Conservation (phyloP, 2,888 invertebrate species). For the Leptinotarsa juncta region DNA sequence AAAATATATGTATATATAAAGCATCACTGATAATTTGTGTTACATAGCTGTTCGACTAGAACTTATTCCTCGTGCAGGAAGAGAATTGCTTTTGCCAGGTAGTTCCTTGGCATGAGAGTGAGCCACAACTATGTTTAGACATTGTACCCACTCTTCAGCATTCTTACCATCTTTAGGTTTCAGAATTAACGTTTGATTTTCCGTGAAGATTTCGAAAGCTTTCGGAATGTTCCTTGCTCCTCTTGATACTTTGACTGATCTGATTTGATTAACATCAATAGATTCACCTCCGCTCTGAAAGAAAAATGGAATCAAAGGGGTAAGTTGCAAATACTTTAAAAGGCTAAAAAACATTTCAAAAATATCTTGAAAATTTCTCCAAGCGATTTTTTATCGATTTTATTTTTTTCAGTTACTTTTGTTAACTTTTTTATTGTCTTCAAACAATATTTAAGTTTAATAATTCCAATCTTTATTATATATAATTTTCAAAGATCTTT, state of each 20-base stretch:
- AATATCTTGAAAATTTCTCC: too few species aligned
- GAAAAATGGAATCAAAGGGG: background rate
- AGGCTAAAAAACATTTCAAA: too few species aligned
- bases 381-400: too few species aligned
- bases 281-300: slow-evolving; percentile 84
- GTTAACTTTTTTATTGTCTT: too few species aligned
- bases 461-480: too few species aligned
- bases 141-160: slow-evolving; percentile 97
- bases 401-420: too few species aligned
- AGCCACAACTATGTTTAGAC: slow-evolving; percentile 91
- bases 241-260: slow-evolving; percentile 92
- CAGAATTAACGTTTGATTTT: slow-evolving; percentile 90
- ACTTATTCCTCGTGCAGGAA: slow-evolving; percentile 65
- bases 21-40: slow-evolving; percentile 32
- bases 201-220: slow-evolving; percentile 96
- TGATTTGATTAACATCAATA: slow-evolving; percentile 92
- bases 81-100: slow-evolving; percentile 66
- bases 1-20: background rate
- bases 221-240: slow-evolving; percentile 93
- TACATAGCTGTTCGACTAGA: slow-evolving; percentile 64
- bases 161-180: slow-evolving; percentile 95
- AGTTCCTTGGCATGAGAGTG: slow-evolving; percentile 79
- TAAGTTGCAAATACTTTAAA: too few species aligned
- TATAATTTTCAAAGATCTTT: too few species aligned
- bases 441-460: too few species aligned